Base-by-base conservation (phyloP, 2,888 invertebrate genomes). In the Aricia artaxerxes region DNA sequence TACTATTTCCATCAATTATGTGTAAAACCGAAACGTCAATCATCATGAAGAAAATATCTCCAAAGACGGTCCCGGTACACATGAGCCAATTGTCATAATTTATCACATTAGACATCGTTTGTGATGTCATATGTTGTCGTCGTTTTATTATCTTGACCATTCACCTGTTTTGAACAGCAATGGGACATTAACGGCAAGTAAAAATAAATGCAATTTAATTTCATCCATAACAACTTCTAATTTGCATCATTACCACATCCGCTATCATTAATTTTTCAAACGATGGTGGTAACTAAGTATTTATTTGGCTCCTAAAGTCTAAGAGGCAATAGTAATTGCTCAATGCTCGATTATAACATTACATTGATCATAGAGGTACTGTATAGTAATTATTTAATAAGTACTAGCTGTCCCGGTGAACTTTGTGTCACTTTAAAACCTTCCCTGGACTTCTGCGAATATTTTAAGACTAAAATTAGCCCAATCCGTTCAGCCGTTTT, bases 51-150 rank as follows among this genome's bases (percentile, higher is more conserved):
- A 73, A 9, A 44, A 24, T 44, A 44, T 24, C 35, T 38, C 73
- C 44, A n/a, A 73, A 73, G 38, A 73, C 44, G n/a, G n/a, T 49
- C 57, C 13, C 53, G 53, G 53, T 53, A 57, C 5, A 57, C 35
- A 69, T 31, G 53, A 53, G 44, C 35, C 76, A 76, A 76, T 76
- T 76, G 76, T 57, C 76, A 35, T 53, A 57, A 76, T 76, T 76
- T 53, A 76, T 76, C 31, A 57, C 53, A 75, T 76, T 57, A 76
- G 76, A 53, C 49, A 49, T 75, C 49, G 75, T 13, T 57, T 13
- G 35, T 76, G 76, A 76, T 76, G 76, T 57, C 31, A 76, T 13
- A 76, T 13, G 53, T 16, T 76, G 57, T 35, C 35, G 53, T 57
- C 2, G 16, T 76, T 24, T 53, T 57, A 76, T 76, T 76, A 35